These are phyloP conservation scores for Pionites leucogaster DNA, from an alignment of 2,113 vertebrate species.

Conservation along the genomic window DNA sequence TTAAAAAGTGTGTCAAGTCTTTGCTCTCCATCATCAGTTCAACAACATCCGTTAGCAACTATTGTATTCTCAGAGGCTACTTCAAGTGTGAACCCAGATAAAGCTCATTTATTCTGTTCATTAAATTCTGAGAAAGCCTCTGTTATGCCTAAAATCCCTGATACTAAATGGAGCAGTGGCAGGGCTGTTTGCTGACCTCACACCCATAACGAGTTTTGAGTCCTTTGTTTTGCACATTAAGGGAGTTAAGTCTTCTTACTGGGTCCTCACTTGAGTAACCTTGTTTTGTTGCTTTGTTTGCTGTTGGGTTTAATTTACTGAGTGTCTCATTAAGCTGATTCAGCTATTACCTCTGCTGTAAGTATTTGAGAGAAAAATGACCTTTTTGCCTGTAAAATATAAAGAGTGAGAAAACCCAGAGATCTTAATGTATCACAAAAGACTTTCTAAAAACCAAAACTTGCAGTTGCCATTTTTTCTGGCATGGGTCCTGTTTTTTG, in stretches of 20 bases:
- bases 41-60: rapidly evolving
- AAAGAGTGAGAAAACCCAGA: neutral
- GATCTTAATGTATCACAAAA: rapidly evolving
- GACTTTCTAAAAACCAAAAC: neutral
- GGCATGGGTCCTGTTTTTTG: neutral
- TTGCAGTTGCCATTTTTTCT: neutral
- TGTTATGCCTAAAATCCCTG: neutral
- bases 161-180: neutral
- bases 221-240: neutral
- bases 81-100: neutral
- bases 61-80: neutral
- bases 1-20: neutral
- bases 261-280: neutral
- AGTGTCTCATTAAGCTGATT: neutral
- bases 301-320: neutral
- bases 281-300: neutral
- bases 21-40: neutral
- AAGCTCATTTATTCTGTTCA: neutral
- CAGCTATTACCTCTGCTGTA: neutral
- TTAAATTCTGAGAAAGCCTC: neutral
- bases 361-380: neutral
- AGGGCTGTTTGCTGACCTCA: neutral
- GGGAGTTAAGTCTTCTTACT: neutral
- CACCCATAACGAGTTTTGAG: neutral
- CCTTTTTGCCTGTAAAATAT: neutral